These are phyloP conservation scores for Esperia sulphurella DNA, from an alignment of 2,888 invertebrate genomes.

Conservation along the genomic window DNA sequence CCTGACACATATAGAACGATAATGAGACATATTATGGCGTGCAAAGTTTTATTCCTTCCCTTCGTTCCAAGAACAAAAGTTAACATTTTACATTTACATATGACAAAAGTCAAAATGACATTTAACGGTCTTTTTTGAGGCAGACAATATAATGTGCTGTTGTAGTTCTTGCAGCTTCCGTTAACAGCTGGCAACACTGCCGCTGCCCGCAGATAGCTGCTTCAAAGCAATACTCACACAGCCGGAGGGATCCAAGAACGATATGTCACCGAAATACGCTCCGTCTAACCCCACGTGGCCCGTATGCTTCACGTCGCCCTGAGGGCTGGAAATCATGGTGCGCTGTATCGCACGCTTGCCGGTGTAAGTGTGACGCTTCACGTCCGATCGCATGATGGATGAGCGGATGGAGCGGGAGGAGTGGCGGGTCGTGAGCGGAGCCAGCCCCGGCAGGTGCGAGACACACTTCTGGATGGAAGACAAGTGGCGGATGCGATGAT, in stretches of 20 bases:
- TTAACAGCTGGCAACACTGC: too few relatives aligned
- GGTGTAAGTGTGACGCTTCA: conserved; percentile 68
- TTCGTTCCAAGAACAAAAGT: not conserved
- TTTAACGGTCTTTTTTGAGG: too few relatives aligned
- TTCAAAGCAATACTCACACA: conserved; percentile 46
- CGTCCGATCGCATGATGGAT: conserved; percentile 71
- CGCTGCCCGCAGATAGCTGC: too few relatives aligned
- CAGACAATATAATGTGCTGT: too few relatives aligned
- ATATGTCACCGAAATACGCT: conserved; percentile 96
- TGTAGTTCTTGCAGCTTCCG: too few relatives aligned
- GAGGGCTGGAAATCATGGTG: conserved; percentile 97
- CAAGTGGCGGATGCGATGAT: conserved; percentile 1
- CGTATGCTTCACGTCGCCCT: conserved; percentile 97
- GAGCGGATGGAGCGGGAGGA: conserved; percentile 53
- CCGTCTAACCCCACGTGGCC: conserved; percentile 98
- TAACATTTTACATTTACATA: too few relatives aligned
- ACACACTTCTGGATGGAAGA: conserved; percentile 30
- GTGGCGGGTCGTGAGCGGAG: conserved; percentile 51
- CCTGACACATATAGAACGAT: too few relatives aligned
- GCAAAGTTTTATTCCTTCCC: too few relatives aligned
- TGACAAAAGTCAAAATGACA: too few relatives aligned
- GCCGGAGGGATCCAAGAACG: conserved; percentile 72
- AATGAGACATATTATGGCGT: too few relatives aligned
- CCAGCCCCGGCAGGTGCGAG: conserved; percentile 34
- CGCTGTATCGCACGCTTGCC: conserved; percentile 86